These are phyloP conservation scores for Gobio gobio DNA, from an alignment of 2,113 vertebrate genomes.

Conservation along the genomic window DNA sequence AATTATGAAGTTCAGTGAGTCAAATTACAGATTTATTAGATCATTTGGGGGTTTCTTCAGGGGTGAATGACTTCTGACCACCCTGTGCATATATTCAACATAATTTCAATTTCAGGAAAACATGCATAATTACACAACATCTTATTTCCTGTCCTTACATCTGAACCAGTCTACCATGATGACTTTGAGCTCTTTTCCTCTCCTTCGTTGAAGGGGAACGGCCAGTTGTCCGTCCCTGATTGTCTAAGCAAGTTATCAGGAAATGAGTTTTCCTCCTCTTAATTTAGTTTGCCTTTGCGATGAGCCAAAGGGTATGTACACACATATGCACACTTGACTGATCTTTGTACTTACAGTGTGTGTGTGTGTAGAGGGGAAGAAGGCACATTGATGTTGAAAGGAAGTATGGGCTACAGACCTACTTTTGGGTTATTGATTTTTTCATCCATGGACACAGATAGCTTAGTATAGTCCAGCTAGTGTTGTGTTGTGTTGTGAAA, in stretches of 20 bases:
- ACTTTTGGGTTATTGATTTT: slow-evolving; percentile 58
- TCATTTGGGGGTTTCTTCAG: neutral
- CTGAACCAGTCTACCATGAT: slow-evolving; percentile 21
- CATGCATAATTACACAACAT: neutral
- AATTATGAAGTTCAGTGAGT: neutral
- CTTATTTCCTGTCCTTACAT: slow-evolving; percentile 33
- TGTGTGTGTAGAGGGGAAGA: neutral
- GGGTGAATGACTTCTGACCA: neutral
- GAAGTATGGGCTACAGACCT: slow-evolving; percentile 31
- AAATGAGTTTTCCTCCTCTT: slow-evolving; percentile 52
- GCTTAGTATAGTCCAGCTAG: slow-evolving; percentile 8
- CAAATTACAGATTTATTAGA: neutral
- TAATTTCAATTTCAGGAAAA: neutral
- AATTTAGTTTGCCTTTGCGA: slow-evolving; percentile 52
- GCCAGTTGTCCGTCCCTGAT: neutral
- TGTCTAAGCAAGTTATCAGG: slow-evolving; percentile 53
- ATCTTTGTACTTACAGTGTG: slow-evolving; percentile 14
- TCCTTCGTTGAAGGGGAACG: slow-evolving; percentile 14
- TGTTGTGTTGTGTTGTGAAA: neutral
- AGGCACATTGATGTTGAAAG: neutral
- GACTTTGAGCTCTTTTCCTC: neutral
- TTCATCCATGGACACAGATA: slow-evolving; percentile 17
- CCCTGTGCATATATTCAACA: neutral
- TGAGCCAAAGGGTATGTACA: slow-evolving; percentile 35
- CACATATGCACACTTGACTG: slow-evolving; percentile 10